Percentiles rank a stretch among this genome's conserved stretches.
Conservation (phyloP, 1,140 invertebrate species). For the Diabrotica virgifera region DNA sequence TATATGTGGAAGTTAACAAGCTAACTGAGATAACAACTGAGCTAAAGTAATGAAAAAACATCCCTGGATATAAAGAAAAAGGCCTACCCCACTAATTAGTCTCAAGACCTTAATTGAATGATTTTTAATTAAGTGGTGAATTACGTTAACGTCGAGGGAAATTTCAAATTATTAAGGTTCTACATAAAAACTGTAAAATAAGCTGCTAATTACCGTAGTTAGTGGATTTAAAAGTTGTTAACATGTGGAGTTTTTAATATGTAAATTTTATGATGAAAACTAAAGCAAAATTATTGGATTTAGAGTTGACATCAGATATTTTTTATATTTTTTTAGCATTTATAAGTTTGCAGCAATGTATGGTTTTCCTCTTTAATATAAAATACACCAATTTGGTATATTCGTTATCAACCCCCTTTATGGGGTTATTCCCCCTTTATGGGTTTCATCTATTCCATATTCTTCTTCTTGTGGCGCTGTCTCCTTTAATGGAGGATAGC, state of each 20-base stretch:
- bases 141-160: constrained; percentile 12
- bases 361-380: too few relatives aligned
- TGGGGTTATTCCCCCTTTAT: too few relatives aligned
- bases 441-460: too few relatives aligned
- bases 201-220: constrained; percentile 25
- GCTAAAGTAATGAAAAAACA: constrained; percentile 28
- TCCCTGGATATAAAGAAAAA: constrained; percentile 37
- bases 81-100: constrained; percentile 56
- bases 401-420: too few relatives aligned
- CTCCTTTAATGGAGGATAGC: too few relatives aligned
- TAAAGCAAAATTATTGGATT: too few relatives aligned
- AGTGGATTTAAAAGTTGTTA: not conserved
- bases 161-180: not conserved
- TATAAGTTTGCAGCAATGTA: too few relatives aligned
- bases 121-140: constrained; percentile 58
- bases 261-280: too few relatives aligned
- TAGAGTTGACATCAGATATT: too few relatives aligned
- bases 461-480: too few relatives aligned
- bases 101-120: constrained; percentile 64
- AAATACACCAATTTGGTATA: too few relatives aligned
- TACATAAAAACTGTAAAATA: not conserved
- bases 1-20: constrained; percentile 33
- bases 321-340: too few relatives aligned
- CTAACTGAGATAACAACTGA: constrained; percentile 23
- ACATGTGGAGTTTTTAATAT: not conserved